These are phyloP conservation scores for Stenchaetothrips biformis DNA, from an alignment of 2,888 invertebrate species.

Conservation along the genomic window DNA sequence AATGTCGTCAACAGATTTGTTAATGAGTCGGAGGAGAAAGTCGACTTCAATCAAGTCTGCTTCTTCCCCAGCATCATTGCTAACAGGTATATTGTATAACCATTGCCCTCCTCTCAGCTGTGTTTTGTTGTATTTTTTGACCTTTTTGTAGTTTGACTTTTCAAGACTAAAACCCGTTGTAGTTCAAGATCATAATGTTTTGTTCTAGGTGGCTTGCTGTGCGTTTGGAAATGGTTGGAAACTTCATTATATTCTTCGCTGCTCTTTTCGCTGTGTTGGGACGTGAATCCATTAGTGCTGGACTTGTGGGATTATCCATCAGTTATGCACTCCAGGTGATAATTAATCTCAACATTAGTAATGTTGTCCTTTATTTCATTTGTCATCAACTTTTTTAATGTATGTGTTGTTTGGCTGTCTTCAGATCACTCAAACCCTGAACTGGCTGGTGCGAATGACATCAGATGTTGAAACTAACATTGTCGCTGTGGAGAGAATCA, in stretches of 20 bases:
- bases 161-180: neutral
- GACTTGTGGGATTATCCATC: slow-evolving; percentile 82
- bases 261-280: slow-evolving; percentile 86
- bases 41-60: slow-evolving; percentile 89
- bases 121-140: slow-evolving; percentile 12
- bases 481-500: slow-evolving; percentile 93
- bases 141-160: neutral
- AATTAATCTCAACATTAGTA: neutral
- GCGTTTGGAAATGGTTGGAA: slow-evolving; percentile 93
- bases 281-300: slow-evolving; percentile 58
- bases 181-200: neutral
- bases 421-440: slow-evolving; percentile 89
- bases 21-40: slow-evolving; percentile 77
- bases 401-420: neutral
- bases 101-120: neutral
- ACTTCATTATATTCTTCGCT: slow-evolving; percentile 90
- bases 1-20: slow-evolving; percentile 77
- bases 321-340: slow-evolving; percentile 77
- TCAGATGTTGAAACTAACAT: slow-evolving; percentile 97
- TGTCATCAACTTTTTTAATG: neutral
- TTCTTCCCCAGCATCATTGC: slow-evolving; percentile 90
- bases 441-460: slow-evolving; percentile 94
- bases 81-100: slow-evolving; percentile 56
- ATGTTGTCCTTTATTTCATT: neutral
- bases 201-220: slow-evolving; percentile 82